Conservation (phyloP, 2,113 vertebrate genomes). For the Heliornis fulica region DNA sequence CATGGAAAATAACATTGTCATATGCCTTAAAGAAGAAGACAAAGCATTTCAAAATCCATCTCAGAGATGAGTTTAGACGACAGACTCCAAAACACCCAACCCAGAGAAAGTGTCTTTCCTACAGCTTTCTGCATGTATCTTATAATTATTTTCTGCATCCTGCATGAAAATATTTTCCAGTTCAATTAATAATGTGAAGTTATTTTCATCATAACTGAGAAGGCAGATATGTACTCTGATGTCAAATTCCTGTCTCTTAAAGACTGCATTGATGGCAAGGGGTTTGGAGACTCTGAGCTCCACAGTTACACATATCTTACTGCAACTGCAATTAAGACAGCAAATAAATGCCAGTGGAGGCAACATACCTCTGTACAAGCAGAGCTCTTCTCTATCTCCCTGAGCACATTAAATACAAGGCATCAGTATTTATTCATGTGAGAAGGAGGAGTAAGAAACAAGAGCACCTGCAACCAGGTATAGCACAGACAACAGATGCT, state of each 20-base stretch:
- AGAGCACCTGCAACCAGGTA: not conserved
- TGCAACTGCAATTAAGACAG: not conserved
- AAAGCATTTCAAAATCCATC: not conserved
- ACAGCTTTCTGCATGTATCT: not conserved
- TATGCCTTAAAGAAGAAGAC: not conserved
- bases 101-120: not conserved
- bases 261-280: not conserved
- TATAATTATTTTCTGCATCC: not conserved
- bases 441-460: not conserved
- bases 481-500: not conserved
- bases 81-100: not conserved
- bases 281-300: not conserved
- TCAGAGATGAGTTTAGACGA: not conserved
- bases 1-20: not conserved
- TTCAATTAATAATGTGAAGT: not conserved
- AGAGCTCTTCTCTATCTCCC: not conserved
- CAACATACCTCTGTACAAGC: not conserved
- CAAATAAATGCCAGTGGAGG: not conserved
- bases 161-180: not conserved
- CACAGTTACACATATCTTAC: not conserved
- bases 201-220: not conserved
- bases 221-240: not conserved
- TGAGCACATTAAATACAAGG: not conserved
- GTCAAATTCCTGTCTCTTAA: not conserved
- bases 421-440: not conserved